phyloP scores from a whole-genome alignment of 2,888 invertebrate genomes.

The Pteria penguin region DNA sequence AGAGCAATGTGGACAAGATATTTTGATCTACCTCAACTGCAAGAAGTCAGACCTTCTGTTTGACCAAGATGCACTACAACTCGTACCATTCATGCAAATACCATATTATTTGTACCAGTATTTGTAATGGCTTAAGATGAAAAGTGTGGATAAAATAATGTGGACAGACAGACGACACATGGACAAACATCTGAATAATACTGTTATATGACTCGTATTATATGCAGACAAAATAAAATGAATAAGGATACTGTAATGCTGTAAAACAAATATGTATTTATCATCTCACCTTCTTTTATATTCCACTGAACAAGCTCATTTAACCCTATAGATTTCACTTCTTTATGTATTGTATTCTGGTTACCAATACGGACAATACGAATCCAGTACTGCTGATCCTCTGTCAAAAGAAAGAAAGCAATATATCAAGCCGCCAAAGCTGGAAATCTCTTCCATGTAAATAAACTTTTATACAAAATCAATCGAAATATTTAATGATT shows the following conservation, averaged over 20 bases:
- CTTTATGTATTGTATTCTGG: constrained; percentile 14
- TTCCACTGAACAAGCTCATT: constrained; percentile 17
- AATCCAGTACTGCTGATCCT: constrained; percentile 2
- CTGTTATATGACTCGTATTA: too few relatives aligned
- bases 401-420: constrained; percentile 5
- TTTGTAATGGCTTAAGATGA: too few relatives aligned
- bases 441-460: not conserved
- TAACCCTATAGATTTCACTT: constrained; percentile 28
- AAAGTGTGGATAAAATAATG: too few relatives aligned
- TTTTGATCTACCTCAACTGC: too few relatives aligned
- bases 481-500: too few relatives aligned
- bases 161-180: too few relatives aligned
- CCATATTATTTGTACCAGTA: too few relatives aligned
- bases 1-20: too few relatives aligned
- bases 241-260: not conserved
- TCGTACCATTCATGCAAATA: too few relatives aligned
- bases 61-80: too few relatives aligned
- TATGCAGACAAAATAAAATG: not conserved
- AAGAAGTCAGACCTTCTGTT: too few relatives aligned
- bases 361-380: constrained; percentile 32
- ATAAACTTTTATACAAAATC: not conserved
- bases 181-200: too few relatives aligned
- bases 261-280: not conserved
- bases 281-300: not conserved
- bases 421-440: not conserved